Evolutionary conservation across 2,113 vertebrate species (phyloP).

Genomic region (Anolis sagrei): DNA sequence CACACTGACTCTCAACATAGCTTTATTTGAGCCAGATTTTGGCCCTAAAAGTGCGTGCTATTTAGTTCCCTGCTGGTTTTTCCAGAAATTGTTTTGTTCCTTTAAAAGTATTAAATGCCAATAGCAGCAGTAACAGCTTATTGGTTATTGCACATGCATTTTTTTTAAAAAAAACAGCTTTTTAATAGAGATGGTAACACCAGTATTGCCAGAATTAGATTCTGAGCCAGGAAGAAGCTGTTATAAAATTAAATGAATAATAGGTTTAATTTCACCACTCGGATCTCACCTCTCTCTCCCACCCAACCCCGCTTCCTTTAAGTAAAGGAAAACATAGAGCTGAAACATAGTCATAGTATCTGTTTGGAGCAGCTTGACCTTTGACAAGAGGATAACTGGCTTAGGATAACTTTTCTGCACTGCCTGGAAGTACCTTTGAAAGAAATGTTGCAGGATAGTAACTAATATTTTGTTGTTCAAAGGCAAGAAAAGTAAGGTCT

Average conservation of each 20-base stretch:
- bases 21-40: too few relatives aligned
- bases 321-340: too few relatives aligned
- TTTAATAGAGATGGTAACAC: not conserved
- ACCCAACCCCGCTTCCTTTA: too few relatives aligned
- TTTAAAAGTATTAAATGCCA: not conserved
- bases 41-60: too few relatives aligned
- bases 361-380: not conserved
- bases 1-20: too few relatives aligned
- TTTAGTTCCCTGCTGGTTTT: not conserved
- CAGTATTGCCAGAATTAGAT: not conserved
- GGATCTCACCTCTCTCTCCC: not conserved
- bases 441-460: constrained; percentile 1
- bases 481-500: constrained; percentile 19
- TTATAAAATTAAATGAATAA: not conserved
- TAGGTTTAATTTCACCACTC: not conserved
- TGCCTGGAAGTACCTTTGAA: constrained; percentile 14
- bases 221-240: not conserved
- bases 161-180: not conserved
- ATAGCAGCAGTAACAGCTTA: not conserved
- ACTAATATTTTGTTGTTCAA: accelerated
- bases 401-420: not conserved
- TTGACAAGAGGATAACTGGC: not conserved
- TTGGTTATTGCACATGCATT: not conserved
- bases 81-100: not conserved
- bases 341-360: not conserved